Base-by-base conservation (phyloP, 2,888 invertebrate genomes). In the Diaphora mendica region DNA sequence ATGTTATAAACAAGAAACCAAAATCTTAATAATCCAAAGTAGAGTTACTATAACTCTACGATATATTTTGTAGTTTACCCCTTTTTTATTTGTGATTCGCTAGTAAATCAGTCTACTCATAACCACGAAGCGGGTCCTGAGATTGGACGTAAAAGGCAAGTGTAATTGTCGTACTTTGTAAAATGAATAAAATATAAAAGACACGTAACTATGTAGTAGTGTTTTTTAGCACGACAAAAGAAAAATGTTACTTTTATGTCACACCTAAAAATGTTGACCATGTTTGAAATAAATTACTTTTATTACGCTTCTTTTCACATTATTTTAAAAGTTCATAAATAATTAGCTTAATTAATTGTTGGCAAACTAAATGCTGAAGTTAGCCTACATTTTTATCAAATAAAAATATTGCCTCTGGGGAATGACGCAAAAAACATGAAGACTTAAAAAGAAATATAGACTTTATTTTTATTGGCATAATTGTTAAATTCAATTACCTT, bases 401-500 rank as follows among this genome's bases (percentile, higher is more conserved):
- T 78, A 75, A 80, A 80, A 76, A 82, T 74, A 77, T 69, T 75
- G 64, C 73, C 65, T 62, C 44, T 44, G 66, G 73, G 81, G 81
- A 76, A 75, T 70, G 78, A 39, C 59, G 70, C 39, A 69, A 79
- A 77, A 75, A 78, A 51, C 70, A 70, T 26, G n/a, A 67, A 74
- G 72, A 71, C 74, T 73, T 68, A 70, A 75, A 76, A 79, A 79
- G 75, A 79, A 84, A 78, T 83, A 75, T 76, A 73, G 76, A 68
- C 82, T 74, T 79, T 82, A 81, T 78, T 74, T 66, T 74, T 72
- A 67, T 76, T 75, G 62, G 65, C 59, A 79, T 79, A 82, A 79
- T 80, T 67, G 75, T 76, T 70, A 82, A 84, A 86, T 88, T 85
- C 80, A 85, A 86, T 85, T 82, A 82, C 72, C 76, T 80, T 75